A percentile compares a stretch with the other conserved stretches of the same genome.
Evolutionary conservation across 2,888 invertebrate species (phyloP).

Genomic region (Euclidia mi): DNA sequence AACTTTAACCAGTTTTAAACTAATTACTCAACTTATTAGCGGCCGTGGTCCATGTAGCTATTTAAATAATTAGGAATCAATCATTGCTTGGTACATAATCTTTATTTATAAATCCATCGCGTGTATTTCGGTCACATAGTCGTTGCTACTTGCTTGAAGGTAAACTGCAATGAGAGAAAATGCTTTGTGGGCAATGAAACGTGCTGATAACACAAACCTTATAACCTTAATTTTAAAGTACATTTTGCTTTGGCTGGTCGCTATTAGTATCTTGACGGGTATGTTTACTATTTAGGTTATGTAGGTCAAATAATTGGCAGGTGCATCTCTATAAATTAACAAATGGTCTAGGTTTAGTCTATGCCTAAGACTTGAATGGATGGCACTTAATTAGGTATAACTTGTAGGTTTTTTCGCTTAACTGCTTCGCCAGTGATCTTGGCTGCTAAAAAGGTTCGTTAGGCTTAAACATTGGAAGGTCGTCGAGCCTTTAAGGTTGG

Average conservation of each 20-base stretch:
- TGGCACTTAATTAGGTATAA: conserved; percentile 37
- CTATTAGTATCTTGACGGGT: conserved; percentile 17
- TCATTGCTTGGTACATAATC: conserved; percentile 24
- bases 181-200: conserved; percentile 11
- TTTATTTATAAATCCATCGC: conserved; percentile 26
- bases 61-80: conserved; percentile 50
- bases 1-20: conserved; percentile 18
- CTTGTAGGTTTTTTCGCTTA: conserved; percentile 24
- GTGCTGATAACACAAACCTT: conserved; percentile 26
- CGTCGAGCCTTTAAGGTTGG: conserved; percentile 8
- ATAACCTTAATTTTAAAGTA: conserved; percentile 29
- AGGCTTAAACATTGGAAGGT: conserved; percentile 32
- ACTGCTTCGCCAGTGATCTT: conserved; percentile 18
- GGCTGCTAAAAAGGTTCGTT: conserved; percentile 21
- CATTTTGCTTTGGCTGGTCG: conserved; percentile 33
- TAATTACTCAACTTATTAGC: not conserved
- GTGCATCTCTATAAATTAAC: conserved; percentile 51
- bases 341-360: conserved; percentile 31
- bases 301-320: conserved; percentile 53
- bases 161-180: conserved; percentile 44
- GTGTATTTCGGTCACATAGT: conserved; percentile 48
- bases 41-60: conserved; percentile 20
- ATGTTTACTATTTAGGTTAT: conserved; percentile 48
- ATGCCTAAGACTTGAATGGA: conserved; percentile 28
- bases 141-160: conserved; percentile 33